Evolutionary conservation across 2,113 vertebrate genomes (phyloP).

Genomic region (Fregata magnificens): DNA sequence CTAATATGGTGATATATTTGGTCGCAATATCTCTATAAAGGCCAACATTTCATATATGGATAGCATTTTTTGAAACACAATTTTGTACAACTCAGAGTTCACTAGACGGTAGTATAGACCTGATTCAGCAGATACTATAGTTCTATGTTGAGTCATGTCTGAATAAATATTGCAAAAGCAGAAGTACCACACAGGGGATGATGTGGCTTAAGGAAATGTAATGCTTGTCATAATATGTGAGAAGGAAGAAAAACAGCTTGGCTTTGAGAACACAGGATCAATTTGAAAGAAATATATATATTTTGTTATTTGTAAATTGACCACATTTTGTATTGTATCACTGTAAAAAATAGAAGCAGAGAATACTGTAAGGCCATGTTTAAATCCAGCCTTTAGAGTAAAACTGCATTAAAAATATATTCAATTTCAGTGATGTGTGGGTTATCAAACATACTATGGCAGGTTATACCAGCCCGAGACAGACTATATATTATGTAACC

Average conservation of each 20-base stretch:
- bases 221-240: not conserved
- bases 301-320: not conserved
- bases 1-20: not conserved
- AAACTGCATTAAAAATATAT: not conserved
- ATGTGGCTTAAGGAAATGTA: not conserved
- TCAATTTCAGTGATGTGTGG: not conserved
- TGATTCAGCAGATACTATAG: not conserved
- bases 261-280: not conserved
- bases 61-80: not conserved
- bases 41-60: not conserved
- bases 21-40: not conserved
- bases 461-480: not conserved
- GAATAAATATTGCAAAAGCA: not conserved
- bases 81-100: not conserved
- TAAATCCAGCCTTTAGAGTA: not conserved
- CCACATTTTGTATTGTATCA: not conserved
- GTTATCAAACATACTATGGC: not conserved
- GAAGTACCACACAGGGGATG: not conserved
- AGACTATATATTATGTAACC: not conserved
- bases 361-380: not conserved
- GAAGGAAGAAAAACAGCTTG: not conserved
- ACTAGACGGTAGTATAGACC: not conserved
- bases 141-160: not conserved
- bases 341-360: not conserved
- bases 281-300: not conserved